Base-by-base conservation (phyloP, 2,797 vertebrate genomes). In the Phoebastria nigripes region DNA sequence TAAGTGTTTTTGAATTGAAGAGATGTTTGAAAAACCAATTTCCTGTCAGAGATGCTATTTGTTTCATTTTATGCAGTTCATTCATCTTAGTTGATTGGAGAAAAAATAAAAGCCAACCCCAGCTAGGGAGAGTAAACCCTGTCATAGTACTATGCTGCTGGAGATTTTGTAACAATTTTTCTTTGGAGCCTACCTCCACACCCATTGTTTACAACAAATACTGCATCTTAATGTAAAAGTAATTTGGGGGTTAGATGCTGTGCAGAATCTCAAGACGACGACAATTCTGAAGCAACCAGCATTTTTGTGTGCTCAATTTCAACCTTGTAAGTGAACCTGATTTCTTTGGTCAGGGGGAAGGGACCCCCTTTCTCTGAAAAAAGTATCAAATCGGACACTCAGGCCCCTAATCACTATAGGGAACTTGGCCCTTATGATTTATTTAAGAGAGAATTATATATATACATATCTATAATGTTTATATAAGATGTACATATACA, bases 21-120 rank as follows among this genome's bases (percentile, higher is more conserved):
- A 92, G 82, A 91, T 86, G 41, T 91, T 96, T 93, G 70, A 90
- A 88, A 94, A 96, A 78, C 3, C 11, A 76, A 28, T 91, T 96
- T 95, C 73, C 82, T 3, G 2, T 88, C 89, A 81, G 82, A 85
- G 82, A 76, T 88, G 41, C 47, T 90, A 89, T 97, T 97, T 88
- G 82, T 96, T 95, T 94, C 82, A 71, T 94, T 97, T 96, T 70
- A 82, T 92, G 78, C 41, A 51, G 66, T 96, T 97, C 93, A 96
- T 96, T 96, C 84, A 83, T 96, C 46, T 78, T 87, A 69, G 78
- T 28, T 92, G 71, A 78, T 66, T 90, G 82, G 61, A 88, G n/a
- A n/a, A 74, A 95, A 95, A 95, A 74, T 33, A 91, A 87, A 91
- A 94, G 24, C 52, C 47, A 91, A 63, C 42, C 47, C n/a, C 49